Conservation (phyloP, 2,888 invertebrate species). For the Empis stercorea region DNA sequence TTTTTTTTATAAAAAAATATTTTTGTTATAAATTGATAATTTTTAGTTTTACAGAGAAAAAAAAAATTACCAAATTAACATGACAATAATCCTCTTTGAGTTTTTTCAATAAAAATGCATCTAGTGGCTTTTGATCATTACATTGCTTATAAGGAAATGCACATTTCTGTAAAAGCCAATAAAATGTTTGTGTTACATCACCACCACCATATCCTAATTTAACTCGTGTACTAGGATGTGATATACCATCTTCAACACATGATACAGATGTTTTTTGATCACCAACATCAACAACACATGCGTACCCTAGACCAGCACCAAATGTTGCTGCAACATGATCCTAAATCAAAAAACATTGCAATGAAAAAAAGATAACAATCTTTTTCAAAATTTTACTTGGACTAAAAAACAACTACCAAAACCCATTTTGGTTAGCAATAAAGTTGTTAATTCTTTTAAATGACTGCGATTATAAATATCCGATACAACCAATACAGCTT, state of each 20-base stretch:
- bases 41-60: too few relatives aligned
- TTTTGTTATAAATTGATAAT: too few relatives aligned
- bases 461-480: conserved; percentile 80
- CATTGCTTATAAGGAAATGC: conserved; percentile 82
- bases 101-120: conserved; percentile 66
- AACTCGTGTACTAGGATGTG: conserved; percentile 71
- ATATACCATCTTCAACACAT: conserved; percentile 93
- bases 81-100: conserved; percentile 86
- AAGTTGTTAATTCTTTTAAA: conserved; percentile 68
- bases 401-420: conserved; percentile 58
- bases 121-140: conserved; percentile 57
- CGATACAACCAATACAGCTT: conserved; percentile 77
- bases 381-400: conserved; percentile 12
- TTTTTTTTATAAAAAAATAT: conserved; percentile 16
- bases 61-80: conserved; percentile 66
- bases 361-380: neutral
- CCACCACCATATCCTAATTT: conserved; percentile 81
- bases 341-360: conserved; percentile 27
- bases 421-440: conserved; percentile 67
- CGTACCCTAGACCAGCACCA: conserved; percentile 70
- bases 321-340: conserved; percentile 79
- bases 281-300: conserved; percentile 90
- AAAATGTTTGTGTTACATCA: conserved; percentile 81
- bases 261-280: conserved; percentile 93
- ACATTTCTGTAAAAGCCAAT: conserved; percentile 77